Conservation (phyloP, 2,797 vertebrate genomes). For the Vultur gryphus region DNA sequence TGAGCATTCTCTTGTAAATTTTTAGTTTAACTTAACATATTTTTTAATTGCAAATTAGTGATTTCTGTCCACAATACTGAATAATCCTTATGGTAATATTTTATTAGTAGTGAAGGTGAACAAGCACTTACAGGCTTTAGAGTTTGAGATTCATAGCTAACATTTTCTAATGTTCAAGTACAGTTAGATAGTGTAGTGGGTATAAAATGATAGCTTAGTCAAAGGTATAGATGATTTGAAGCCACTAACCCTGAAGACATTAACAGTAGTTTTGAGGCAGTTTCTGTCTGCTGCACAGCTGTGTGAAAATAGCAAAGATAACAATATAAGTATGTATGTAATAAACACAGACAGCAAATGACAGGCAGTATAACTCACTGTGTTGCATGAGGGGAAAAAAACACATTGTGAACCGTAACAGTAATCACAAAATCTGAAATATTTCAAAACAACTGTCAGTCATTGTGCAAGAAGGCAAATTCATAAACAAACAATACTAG, state of each 20-base stretch:
- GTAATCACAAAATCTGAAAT: not conserved
- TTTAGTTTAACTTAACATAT: not conserved
- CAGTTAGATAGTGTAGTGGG: not conserved
- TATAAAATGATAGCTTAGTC: not conserved
- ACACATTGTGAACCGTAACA: not conserved
- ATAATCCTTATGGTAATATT: not conserved
- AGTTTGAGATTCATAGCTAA: not conserved
- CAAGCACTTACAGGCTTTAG: not conserved
- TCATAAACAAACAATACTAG: not conserved
- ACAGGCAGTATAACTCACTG: not conserved
- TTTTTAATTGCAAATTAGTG: not conserved
- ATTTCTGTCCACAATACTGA: not conserved
- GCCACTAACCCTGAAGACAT: not conserved
- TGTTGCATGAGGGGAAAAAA: not conserved
- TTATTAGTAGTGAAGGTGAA: not conserved
- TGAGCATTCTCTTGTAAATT: not conserved
- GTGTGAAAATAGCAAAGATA: not conserved
- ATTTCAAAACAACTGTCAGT: not conserved
- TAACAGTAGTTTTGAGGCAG: not conserved
- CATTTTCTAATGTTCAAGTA: not conserved
- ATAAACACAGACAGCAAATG: not conserved
- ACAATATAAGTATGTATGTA: not conserved
- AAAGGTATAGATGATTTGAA: not conserved
- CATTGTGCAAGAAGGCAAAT: not conserved
- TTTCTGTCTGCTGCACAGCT: not conserved